Percentiles rank a stretch among this genome's conserved stretches.
Evolutionary conservation across 2,113 vertebrate genomes (phyloP).

Genomic region (Ploceus nigricollis): DNA sequence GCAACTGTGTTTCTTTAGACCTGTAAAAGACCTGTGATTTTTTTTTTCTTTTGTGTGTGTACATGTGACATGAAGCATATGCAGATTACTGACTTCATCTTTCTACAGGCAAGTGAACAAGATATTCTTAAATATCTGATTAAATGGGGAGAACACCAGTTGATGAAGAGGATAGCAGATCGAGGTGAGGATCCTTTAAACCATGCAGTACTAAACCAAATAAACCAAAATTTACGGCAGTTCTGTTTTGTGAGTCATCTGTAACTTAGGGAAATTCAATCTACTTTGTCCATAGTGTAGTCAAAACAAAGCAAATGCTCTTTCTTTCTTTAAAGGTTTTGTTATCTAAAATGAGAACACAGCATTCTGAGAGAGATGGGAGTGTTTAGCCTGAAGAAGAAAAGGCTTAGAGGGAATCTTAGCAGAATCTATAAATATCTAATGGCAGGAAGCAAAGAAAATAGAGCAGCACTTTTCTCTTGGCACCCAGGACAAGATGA

Average conservation of each 20-base stretch:
- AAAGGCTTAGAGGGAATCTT: not conserved
- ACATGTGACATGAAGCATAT: not conserved
- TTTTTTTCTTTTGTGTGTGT: not conserved
- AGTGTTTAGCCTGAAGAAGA: not conserved
- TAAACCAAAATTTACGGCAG: not conserved
- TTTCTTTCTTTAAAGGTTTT: not conserved
- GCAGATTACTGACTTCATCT: not conserved
- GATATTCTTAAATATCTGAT: conserved; percentile 97
- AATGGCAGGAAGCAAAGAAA: not conserved
- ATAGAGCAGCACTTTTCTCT: not conserved
- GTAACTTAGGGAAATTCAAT: not conserved
- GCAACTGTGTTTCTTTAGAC: not conserved
- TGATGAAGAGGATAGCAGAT: conserved; percentile 99
- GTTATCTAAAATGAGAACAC: not conserved
- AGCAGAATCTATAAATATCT: not conserved
- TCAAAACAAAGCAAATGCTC: not conserved
- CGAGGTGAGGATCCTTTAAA: conserved; percentile 81
- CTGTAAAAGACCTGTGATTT: not conserved
- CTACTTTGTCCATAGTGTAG: not conserved
- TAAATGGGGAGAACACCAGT: conserved; percentile 98
- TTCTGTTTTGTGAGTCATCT: not conserved
- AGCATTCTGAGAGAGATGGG: not conserved
- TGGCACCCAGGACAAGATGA: not conserved
- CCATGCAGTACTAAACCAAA: not conserved
- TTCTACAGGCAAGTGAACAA: conserved; percentile 94